phyloP scores from a whole-genome alignment of 2,797 vertebrate genomes.

The Dicrostonyx torquatus region DNA sequence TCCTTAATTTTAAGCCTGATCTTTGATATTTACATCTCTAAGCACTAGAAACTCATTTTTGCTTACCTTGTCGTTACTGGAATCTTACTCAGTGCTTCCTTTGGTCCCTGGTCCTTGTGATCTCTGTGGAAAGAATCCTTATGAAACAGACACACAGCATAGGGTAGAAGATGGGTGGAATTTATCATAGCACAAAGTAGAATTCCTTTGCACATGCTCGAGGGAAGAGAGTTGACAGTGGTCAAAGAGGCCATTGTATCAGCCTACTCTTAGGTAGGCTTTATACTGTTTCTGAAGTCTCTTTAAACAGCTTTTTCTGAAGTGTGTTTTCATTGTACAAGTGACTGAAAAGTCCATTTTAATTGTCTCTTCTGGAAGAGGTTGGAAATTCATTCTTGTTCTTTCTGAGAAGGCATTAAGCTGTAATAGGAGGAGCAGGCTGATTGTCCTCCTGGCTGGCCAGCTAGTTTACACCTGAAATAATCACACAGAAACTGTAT shows the following conservation, averaged over 20 bases:
- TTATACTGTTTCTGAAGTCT: neutral
- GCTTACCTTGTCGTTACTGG: neutral
- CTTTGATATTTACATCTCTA: conserved; percentile 39
- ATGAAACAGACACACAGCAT: neutral
- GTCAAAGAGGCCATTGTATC: neutral
- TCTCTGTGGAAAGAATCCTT: neutral
- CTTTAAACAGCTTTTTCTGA: neutral
- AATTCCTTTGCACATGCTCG: neutral
- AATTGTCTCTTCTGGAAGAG: neutral
- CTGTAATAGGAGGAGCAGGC: too few relatives aligned
- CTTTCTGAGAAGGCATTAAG: neutral
- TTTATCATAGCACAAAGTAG: neutral
- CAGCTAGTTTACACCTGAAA: too few relatives aligned
- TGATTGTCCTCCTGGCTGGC: too few relatives aligned
- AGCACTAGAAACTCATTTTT: neutral
- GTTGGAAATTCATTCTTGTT: neutral
- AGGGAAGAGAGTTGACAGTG: neutral
- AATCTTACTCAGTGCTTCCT: neutral
- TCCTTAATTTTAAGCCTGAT: conserved; percentile 41
- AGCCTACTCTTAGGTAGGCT: neutral
- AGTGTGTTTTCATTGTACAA: neutral
- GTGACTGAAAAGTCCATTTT: neutral
- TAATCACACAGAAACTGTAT: too few relatives aligned
- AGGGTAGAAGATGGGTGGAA: neutral
- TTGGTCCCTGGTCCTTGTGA: neutral